Evolutionary conservation across 2,888 invertebrate species (phyloP), one percentile per base, ranked within the genome.

Genomic region (Drosophila monieri): DNA sequence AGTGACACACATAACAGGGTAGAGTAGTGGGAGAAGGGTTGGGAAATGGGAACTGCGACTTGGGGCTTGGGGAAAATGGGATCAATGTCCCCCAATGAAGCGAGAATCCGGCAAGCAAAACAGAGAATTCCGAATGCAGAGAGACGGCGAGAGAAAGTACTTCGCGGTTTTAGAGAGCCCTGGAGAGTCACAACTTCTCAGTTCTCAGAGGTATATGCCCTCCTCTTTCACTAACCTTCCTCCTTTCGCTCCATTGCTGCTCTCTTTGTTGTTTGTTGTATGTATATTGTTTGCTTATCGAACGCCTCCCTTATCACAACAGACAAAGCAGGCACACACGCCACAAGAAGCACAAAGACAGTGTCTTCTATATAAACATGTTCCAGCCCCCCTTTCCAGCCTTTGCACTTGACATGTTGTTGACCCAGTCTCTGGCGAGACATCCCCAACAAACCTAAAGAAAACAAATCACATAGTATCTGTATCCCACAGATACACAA

Each of bases 101-200:
- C 66, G 59, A 78, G 81, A 85, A 85, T 53, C 61, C 78, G 88
- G 75, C 77, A 80, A 80, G 80, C 87, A 80, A 80, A 80, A 80
- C 87, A 80, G 84, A 80, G 74, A 73, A 61, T 41, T 15, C 48
- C 15, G 57, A 56, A 74, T 41, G 58, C 48, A 57, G 46, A 27
- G 30, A 4, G 14, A 14, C 15, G 14, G 46, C 44, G 54, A 48
- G 48, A 41, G 23, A 6, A n/a, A 25, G 21, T 18, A 23, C 35
- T 51, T 51, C 21, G 39, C 21, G 30, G 23, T 10, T 37, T 37
- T 39, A 15, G 55, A 41, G 14, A 15, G 25, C 14, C 15, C 35
- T 25, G 44, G 62, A 61, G 61, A 65, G 62, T 65, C 21, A 35
- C 49, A 44, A 64, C 64, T 64, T 21, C 65, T 10, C 10, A 3